Conservation (phyloP, 2,797 vertebrate genomes). For the Sebastes hubbsi region DNA sequence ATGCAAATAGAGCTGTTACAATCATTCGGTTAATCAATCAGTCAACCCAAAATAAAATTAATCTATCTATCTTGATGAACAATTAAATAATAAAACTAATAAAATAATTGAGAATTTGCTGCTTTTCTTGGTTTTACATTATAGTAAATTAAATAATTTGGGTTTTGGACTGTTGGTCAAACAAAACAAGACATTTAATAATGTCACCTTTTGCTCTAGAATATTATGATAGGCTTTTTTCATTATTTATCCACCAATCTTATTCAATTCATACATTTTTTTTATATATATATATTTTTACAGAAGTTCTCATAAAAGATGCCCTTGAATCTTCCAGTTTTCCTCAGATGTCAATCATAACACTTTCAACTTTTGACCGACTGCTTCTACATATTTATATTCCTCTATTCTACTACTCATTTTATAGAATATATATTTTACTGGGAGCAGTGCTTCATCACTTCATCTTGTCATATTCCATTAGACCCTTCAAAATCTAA, state of each 20-base stretch:
- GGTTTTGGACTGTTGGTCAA: not conserved
- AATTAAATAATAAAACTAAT: not conserved
- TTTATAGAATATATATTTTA: not conserved
- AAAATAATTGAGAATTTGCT: not conserved
- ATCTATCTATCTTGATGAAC: not conserved
- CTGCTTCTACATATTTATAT: not conserved
- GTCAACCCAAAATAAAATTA: not conserved
- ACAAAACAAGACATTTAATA: not conserved
- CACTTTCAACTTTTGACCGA: not conserved
- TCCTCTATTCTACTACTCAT: not conserved
- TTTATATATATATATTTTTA: not conserved
- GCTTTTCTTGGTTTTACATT: not conserved
- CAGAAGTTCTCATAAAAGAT: not conserved
- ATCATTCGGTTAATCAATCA: not conserved
- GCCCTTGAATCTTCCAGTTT: not conserved
- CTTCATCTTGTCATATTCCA: not conserved
- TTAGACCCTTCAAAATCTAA: not conserved
- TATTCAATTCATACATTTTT: not conserved
- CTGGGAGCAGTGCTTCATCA: not conserved
- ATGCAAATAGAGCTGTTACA: not conserved
- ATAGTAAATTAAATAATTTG: not conserved
- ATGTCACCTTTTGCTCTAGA: not conserved
- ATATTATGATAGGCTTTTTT: not conserved
- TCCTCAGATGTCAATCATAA: not conserved
- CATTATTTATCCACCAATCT: not conserved